These are phyloP conservation scores for Falcaria lacertinaria DNA, from an alignment of 2,888 invertebrate species.

Conservation along the genomic window DNA sequence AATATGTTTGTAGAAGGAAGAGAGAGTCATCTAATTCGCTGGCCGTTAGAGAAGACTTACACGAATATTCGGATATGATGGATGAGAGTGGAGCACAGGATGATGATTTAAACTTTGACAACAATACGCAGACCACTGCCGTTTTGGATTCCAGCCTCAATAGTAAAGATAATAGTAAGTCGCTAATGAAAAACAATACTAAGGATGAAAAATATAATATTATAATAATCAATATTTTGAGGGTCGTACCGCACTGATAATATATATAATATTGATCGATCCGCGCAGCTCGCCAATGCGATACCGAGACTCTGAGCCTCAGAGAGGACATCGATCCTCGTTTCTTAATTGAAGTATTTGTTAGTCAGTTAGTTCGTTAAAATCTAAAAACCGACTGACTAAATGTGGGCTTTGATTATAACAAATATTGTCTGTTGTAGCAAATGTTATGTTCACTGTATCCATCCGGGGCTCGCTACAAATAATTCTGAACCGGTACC, in stretches of 20 bases:
- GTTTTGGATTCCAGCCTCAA: constrained; percentile 3
- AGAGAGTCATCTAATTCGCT: constrained; percentile 4
- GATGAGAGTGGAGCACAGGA: constrained; percentile 32
- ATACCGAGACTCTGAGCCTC: too few species aligned
- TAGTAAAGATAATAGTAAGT: constrained; percentile 21
- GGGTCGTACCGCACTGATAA: too few species aligned
- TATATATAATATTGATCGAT: too few species aligned
- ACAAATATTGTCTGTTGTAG: constrained; percentile 22
- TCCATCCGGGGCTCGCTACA: constrained; percentile 72
- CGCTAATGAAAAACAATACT: too few species aligned
- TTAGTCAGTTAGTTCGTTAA: too few species aligned
- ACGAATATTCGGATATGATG: constrained; percentile 29
- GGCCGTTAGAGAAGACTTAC: constrained; percentile 10
- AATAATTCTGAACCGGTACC: constrained; percentile 67
- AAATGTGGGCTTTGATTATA: too few species aligned
- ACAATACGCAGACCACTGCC: constrained; percentile 2
- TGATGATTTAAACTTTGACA: constrained; percentile 22
- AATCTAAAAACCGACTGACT: too few species aligned
- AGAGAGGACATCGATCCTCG: too few species aligned
- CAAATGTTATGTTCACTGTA: constrained; percentile 64
- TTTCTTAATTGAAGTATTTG: too few species aligned
- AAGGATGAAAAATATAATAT: too few species aligned
- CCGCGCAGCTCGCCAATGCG: too few species aligned
- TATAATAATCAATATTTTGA: too few species aligned
- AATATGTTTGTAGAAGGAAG: background rate